phyloP scores from a whole-genome alignment of 2,888 invertebrate species.

The Ametastegia equiseti region DNA sequence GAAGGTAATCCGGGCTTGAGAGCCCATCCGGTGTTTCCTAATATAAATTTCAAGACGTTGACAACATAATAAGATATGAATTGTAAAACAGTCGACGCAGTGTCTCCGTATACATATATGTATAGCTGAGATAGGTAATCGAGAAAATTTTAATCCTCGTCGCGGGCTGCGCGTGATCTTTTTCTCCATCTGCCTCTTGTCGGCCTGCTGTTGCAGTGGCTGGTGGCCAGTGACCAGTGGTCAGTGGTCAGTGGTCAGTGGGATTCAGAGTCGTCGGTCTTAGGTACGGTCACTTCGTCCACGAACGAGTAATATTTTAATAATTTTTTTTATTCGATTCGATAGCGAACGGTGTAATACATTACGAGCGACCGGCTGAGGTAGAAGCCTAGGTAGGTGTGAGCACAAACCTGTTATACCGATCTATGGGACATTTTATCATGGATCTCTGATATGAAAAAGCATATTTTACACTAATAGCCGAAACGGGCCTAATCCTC shows the following conservation, averaged over 20 bases:
- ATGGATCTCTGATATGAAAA: slow-evolving; percentile 58
- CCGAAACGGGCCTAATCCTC: slow-evolving; percentile 68
- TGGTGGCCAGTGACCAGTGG: slow-evolving; percentile 7
- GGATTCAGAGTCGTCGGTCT: slow-evolving; percentile 16
- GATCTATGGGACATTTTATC: slow-evolving; percentile 49
- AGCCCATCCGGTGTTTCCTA: slow-evolving; percentile 32
- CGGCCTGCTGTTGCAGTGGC: slow-evolving; percentile 4
- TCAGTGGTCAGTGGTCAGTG: slow-evolving; percentile 8
- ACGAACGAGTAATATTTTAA: slow-evolving; percentile 12
- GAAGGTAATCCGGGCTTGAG: slow-evolving; percentile 33
- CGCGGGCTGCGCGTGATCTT: slow-evolving; percentile 5
- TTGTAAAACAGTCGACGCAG: slow-evolving; percentile 46
- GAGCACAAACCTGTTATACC: slow-evolving; percentile 49
- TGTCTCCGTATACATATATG: slow-evolving; percentile 3
- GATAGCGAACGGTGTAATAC: slow-evolving; percentile 45
- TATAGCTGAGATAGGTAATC: not conserved
- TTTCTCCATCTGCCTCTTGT: slow-evolving; percentile 35
- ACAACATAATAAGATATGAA: slow-evolving; percentile 47
- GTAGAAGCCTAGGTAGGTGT: slow-evolving; percentile 40
- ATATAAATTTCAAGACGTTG: slow-evolving; percentile 45
- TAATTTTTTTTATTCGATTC: slow-evolving; percentile 35
- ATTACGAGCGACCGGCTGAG: slow-evolving; percentile 24
- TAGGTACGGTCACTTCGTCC: not conserved
- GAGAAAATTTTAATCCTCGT: slow-evolving; percentile 45
- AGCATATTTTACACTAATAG: slow-evolving; percentile 68